These are phyloP conservation scores for Heliothis peltigera DNA, from an alignment of 2,888 invertebrate genomes.

Conservation along the genomic window DNA sequence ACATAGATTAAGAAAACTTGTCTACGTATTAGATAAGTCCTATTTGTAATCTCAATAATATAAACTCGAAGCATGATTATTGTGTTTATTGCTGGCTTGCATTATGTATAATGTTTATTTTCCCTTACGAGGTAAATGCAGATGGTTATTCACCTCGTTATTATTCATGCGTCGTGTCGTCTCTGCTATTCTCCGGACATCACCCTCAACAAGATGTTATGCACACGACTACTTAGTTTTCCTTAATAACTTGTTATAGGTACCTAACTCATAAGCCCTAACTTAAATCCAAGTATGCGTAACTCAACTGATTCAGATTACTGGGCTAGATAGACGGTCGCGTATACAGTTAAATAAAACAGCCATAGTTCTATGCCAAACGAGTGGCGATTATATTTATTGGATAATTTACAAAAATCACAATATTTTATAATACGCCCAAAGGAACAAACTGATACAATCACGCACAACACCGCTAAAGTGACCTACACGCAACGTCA, in stretches of 20 bases:
- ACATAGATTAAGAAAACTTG: slow-evolving; percentile 58
- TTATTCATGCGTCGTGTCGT: slow-evolving; percentile 45
- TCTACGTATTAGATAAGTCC: slow-evolving; percentile 51
- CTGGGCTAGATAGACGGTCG: background rate
- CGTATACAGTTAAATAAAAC: background rate
- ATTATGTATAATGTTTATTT: slow-evolving; percentile 38
- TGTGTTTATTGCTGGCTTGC: slow-evolving; percentile 41
- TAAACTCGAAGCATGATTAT: slow-evolving; percentile 49
- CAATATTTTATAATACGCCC: slow-evolving; percentile 27
- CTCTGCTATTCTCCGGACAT: slow-evolving; percentile 50
- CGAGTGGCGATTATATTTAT: slow-evolving; percentile 37
- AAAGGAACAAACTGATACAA: slow-evolving; percentile 25
- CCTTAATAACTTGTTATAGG: slow-evolving; percentile 12
- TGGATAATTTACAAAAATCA: slow-evolving; percentile 29
- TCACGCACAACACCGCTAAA: slow-evolving; percentile 43
- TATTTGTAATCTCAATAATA: slow-evolving; percentile 69
- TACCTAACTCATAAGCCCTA: background rate
- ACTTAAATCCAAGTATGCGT: background rate
- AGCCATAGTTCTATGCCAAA: slow-evolving; percentile 17
- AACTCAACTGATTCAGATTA: no score
- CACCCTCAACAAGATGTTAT: slow-evolving; percentile 21
- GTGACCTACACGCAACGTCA: slow-evolving; percentile 33
- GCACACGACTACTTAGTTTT: slow-evolving; percentile 27
- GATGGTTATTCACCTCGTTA: slow-evolving; percentile 35
- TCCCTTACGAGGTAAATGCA: slow-evolving; percentile 48